Base-by-base conservation (phyloP, 2,113 vertebrate species). In the Trinectes maculatus region DNA sequence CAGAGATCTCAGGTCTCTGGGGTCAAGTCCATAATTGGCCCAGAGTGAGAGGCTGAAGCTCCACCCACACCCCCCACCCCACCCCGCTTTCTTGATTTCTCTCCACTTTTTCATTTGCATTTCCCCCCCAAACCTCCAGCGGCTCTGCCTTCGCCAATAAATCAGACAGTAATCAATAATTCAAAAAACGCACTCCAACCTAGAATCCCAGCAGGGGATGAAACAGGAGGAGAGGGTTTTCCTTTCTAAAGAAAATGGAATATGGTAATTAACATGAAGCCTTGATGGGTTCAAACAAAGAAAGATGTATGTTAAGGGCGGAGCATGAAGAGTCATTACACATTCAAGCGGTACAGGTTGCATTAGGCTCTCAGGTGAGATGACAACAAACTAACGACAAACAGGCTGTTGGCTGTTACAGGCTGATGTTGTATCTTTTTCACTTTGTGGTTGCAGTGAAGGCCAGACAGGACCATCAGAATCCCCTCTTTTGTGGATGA, bases 161-260 rank as follows among this genome's bases (percentile, higher is more conserved):
- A 89, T 91, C 71, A 77, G 72, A 74, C 18, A 37, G 59, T 36
- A 63, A 91, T 91, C 90, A 90, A 92, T 91, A 91, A 91, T 91
- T 89, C 62, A 91, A 87, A n/a, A n/a, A n/a, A 80, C 80, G 54
- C 63, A 78, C 77, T 85, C 63, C 71, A 66, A 71, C 65, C 70
- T 55, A 6, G 2, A 21, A 36, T 76, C 60, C 52, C 65, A 76
- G 43, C 16, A 43, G 49, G 51, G 53, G 60, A 25, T 48, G 16
- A 59, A 62, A 46, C 12, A 2, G 40, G 53, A 60, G 16, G 51
- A 48, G n/a, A 53, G 18, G 46, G n/a, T 33, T 42, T 19, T 8
- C 39, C 16, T 3, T 42, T 42, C n/a, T 28, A 37, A 16, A n/a
- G 9, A 54, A 31, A 69, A 49, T 19, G 13, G 15, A 13, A 33